Evolutionary conservation across 2,797 vertebrate genomes (phyloP).

Genomic region (Ctenopoma multispine): DNA sequence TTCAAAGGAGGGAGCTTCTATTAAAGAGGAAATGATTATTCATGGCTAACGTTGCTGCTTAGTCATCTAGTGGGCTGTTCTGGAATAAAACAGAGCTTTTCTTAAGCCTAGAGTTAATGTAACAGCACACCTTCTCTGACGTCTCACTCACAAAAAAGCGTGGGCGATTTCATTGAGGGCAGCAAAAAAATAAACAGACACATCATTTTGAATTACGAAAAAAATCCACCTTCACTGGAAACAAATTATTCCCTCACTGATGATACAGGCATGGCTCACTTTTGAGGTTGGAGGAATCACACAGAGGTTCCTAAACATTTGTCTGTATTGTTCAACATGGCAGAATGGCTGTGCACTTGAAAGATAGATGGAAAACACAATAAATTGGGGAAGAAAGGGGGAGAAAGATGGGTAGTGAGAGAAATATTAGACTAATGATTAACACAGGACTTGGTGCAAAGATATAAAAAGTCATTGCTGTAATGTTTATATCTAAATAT

Average conservation of each 20-base stretch:
- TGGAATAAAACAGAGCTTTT: slow-evolving; percentile 26
- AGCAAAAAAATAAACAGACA: slow-evolving; percentile 29
- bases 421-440: neutral
- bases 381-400: neutral
- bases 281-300: slow-evolving; percentile 13
- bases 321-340: slow-evolving; percentile 33
- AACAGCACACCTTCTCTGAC: slow-evolving; percentile 26
- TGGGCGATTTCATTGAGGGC: slow-evolving; percentile 41
- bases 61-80: slow-evolving; percentile 39
- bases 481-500: neutral
- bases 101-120: slow-evolving; percentile 44
- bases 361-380: slow-evolving; percentile 11
- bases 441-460: neutral
- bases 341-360: neutral
- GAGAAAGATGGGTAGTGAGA: too few species aligned
- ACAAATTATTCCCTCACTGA: slow-evolving; percentile 37
- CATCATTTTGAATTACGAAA: slow-evolving; percentile 22
- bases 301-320: slow-evolving; percentile 38
- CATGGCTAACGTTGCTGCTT: slow-evolving; percentile 55
- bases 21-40: slow-evolving; percentile 55
- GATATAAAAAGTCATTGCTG: neutral
- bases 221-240: slow-evolving; percentile 10
- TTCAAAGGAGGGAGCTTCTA: slow-evolving; percentile 23
- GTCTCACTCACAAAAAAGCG: slow-evolving; percentile 21
- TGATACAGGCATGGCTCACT: slow-evolving; percentile 36